Evolutionary conservation across 2,113 vertebrate genomes (phyloP), one percentile per base, ranked within the genome.

Genomic region (Sialia sialis): DNA sequence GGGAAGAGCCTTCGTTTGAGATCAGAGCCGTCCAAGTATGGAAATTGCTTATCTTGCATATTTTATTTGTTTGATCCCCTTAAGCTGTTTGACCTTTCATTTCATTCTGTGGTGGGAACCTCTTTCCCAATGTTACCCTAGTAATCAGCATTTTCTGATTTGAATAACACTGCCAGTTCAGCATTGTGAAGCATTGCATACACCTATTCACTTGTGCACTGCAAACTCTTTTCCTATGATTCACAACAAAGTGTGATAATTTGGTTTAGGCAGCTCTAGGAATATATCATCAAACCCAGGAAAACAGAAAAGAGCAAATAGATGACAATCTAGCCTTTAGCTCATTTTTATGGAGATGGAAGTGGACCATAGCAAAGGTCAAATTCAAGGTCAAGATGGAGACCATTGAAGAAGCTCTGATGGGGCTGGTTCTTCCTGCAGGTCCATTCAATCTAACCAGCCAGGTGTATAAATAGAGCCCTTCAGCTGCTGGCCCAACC

Each of bases 401-500:
- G 89, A 84, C 85, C 76, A 43, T 43, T 72, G 91, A 87, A 84
- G 87, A 59, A 52, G 52, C 60, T 82, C 56, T 87, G 87, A 39
- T 48, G 72, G 60, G 68, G 30, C 83, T 82, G 43, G 13, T 17
- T 55, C 51, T 66, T 93, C 49, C 59, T 41, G 44, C 46, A 25
- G 54, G 48, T 94, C 90, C 93, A 81, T 96, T 94, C 96, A 95
- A 49, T 97, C 94, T 96, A 78, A 51, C 38, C 38, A 66, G 51
- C 72, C 60, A 58, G 82, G 78, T 96, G 89, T 88, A 95, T 43
- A 97, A 97, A 97, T 83, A 96, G 91, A 98, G 93, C 93, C 85
- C 95, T 97, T 93, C 89, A 78, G 93, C 74, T 76, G 64, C 82
- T 84, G 59, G 63, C 81, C 90, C 90, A 83, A 67, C 93, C 16